phyloP scores from a whole-genome alignment of 1,140 invertebrate genomes.

The Rhysida immarginata region DNA sequence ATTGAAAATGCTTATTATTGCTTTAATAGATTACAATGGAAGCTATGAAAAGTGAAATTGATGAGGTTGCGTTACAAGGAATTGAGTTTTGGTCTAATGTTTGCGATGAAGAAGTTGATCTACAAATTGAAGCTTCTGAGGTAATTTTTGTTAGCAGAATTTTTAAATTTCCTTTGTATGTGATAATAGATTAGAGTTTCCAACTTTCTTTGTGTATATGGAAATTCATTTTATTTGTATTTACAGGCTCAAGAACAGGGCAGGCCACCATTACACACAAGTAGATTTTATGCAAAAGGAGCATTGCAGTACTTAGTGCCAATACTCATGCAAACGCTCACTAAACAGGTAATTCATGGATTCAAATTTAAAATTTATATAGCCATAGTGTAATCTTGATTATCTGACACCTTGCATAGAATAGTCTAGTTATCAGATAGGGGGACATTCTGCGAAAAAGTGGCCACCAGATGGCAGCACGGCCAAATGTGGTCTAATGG shows the following conservation, averaged over 20 bases:
- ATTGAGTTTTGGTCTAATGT: slow-evolving; percentile 99
- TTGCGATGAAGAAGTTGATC: slow-evolving; percentile 96
- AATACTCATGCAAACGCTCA: slow-evolving; percentile 81
- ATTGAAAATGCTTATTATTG: neutral
- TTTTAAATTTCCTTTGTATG: too few species aligned
- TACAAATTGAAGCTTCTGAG: slow-evolving; percentile 86
- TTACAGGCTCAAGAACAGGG: slow-evolving; percentile 66
- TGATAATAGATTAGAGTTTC: neutral
- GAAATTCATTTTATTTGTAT: slow-evolving; percentile 6
- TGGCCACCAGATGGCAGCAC: too few species aligned
- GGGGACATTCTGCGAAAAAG: too few species aligned
- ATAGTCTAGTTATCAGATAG: too few species aligned
- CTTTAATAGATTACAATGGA: slow-evolving; percentile 73
- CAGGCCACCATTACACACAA: slow-evolving; percentile 72
- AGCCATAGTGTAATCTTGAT: too few species aligned
- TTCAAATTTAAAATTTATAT: too few species aligned
- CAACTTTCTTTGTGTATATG: slow-evolving; percentile 9
- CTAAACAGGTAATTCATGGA: slow-evolving; percentile 65
- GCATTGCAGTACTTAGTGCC: slow-evolving; percentile 90
- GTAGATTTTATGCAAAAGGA: slow-evolving; percentile 82
- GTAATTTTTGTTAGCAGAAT: too few species aligned
- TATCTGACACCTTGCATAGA: too few species aligned
- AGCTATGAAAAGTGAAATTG: slow-evolving; percentile 93
- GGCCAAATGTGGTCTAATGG: too few species aligned
- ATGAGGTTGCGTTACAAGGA: slow-evolving; percentile 93